Evolutionary conservation across 2,113 vertebrate genomes (phyloP), one percentile per base, ranked within the genome.

Genomic region (Amphiprion ocellaris): DNA sequence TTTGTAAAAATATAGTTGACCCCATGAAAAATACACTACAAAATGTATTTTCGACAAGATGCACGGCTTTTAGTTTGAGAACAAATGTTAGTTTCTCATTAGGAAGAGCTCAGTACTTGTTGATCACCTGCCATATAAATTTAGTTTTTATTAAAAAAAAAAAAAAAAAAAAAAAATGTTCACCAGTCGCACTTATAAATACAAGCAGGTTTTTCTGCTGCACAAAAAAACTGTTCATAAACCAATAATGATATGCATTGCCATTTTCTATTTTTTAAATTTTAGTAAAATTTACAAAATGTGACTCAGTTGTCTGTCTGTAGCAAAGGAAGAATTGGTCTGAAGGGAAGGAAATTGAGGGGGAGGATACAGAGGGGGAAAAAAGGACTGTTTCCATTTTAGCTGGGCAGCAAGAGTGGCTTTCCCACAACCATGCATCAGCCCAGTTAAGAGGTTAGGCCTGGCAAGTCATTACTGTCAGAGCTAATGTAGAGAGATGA

Each of bases 401-500:
- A 90, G 72, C 87, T 6, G 70, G 59, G 86, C 69, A 82, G 80
- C 49, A 37, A 56, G 74, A 89, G 85, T 84, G 87, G 85, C 81
- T 88, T 87, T 86, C 78, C 87, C 85, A 86, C 87, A 90, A 90
- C 88, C 92, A 88, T 92, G 82, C 86, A 91, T 93, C 88, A 91
- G 74, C 77, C 82, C 85, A 87, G 89, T 92, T 93, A 91, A 94
- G 88, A 92, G 91, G 90, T 89, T 88, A 88, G 89, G 86, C 77
- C 85, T 84, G 79, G 87, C 81, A 82, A 92, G 91, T 90, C 89
- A 88, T 92, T 92, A 92, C 89, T 93, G 93, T 92, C 92, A 93
- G 85, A 94, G 85, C 81, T 93, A 93, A 94, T 94, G 91, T 87
- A 92, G 93, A 93, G 87, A 89, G 89, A 94, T 92, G 90, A 90